Conservation (phyloP, 2,797 vertebrate genomes). For the Naso thynnoides region DNA sequence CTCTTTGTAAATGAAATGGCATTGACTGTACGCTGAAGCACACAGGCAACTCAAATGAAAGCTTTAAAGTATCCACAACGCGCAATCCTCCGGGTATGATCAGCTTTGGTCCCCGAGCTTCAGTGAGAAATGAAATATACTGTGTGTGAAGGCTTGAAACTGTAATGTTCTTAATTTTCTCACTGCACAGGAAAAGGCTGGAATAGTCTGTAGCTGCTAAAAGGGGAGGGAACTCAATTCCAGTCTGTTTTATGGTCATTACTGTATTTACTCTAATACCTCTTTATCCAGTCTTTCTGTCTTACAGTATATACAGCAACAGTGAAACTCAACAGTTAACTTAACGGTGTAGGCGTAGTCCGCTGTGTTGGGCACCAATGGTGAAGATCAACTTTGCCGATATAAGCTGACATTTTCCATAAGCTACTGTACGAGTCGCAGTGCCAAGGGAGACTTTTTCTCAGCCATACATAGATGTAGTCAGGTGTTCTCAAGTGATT, state of each 20-base stretch:
- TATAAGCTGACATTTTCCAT: conserved; percentile 79
- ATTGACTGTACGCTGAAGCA: conserved; percentile 63
- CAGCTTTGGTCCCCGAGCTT: conserved; percentile 63
- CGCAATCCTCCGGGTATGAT: conserved; percentile 3
- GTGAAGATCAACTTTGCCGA: conserved; percentile 60
- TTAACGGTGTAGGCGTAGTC: conserved; percentile 74
- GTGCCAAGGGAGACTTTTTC: conserved; percentile 70
- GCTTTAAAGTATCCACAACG: conserved; percentile 37
- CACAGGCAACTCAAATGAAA: conserved; percentile 54
- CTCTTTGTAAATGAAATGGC: conserved; percentile 52
- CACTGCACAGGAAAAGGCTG: conserved; percentile 69
- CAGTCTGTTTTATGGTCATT: conserved; percentile 72
- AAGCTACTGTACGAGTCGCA: conserved; percentile 67
- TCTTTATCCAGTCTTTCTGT: conserved; percentile 80
- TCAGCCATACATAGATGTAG: conserved; percentile 59
- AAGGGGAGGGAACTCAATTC: conserved; percentile 65
- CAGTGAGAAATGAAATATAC: conserved; percentile 57
- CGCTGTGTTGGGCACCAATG: conserved; percentile 60
- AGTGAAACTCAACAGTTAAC: conserved; percentile 67
- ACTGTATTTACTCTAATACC: conserved; percentile 81
- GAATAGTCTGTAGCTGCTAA: conserved; percentile 79
- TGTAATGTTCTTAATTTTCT: conserved; percentile 84
- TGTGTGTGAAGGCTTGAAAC: conserved; percentile 82
- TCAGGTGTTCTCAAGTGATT: conserved; percentile 51
- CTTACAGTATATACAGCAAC: conserved; percentile 74